Base-by-base conservation (phyloP, 2,888 invertebrate genomes). In the Drosophila gaucha region DNA sequence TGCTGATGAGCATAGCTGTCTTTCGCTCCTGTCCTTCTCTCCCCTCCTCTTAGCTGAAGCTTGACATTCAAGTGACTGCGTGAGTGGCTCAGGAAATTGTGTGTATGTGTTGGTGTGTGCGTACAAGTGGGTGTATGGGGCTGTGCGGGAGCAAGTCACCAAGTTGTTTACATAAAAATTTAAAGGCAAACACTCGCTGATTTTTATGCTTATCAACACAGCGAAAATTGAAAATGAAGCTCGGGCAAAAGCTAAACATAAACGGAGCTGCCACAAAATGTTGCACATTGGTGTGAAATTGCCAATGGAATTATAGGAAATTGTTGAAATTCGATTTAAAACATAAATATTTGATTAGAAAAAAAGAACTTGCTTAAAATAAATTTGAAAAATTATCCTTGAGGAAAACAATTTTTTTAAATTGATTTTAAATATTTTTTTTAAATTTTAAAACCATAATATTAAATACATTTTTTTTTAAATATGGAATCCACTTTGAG, bases 151-250 rank as follows among this genome's bases (percentile, higher is more conserved):
- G 44, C 68, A 41, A 24, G 54, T 47, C 44, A 51, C 43, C 52
- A 49, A 54, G 58, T 51, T 85, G 85, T 78, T 80, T 85, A 80
- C 79, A 82, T 74, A 78, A 46, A 83, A 86, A 86, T 86, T 86
- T 86, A 86, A 86, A 86, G 77, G 44, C 68, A 70, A 82, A 78
- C 69, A 74, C 74, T 75, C 68, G 64, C 52, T 74, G 80, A 83
- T 77, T 86, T 82, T 78, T 83, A 65, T 75, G 84, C 74, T 76
- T 76, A 76, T 68, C 71, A 79, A 78, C 46, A 79, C 43, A 59
- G 67, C 68, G 69, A 64, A 80, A 86, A 80, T 76, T 66, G 65
- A 73, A 74, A 69, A 73, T 43, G 64, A 51, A 16, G 41, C 43
- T 55, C 16, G 12, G 14, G 9, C 14, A 33, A 46, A 51, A 36